Evolutionary conservation across 2,888 invertebrate genomes (phyloP), one percentile per base, ranked within the genome.

Genomic region (Agrochola macilenta): DNA sequence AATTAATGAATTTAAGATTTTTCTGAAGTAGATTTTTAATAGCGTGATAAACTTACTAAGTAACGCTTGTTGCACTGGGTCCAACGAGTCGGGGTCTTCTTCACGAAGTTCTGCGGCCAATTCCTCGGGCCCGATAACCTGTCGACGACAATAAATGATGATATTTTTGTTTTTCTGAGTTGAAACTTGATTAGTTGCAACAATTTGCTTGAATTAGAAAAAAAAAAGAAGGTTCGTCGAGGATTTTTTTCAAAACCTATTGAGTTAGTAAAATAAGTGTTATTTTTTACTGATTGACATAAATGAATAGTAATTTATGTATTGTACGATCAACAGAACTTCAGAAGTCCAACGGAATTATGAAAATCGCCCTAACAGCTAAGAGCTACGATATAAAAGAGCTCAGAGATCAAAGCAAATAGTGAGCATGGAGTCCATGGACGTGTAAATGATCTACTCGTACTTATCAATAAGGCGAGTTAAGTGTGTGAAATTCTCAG

Each of bases 61-160:
- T 81, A 96, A 88, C 5, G 96, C 95, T 84, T 92, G 91, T 76
- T 95, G 93, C 1, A 96, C 94, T 9, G 95, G 93, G 81, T 93
- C 93, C 74, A 95, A 78, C 0, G 95, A 94, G 74, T 96, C 95
- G 0, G 96, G 95, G 71, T 96, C 96, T 82, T 95, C 96, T 72
- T 94, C 94, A 0, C 95, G 93, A n/a, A 96, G 90, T 74, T 96
- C 96, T 3, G 95, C 95, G 0, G 95, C 96, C 61, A 96, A 89
- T 77, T 96, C 96, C 30, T 96, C 95, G 0, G 95, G 95, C 1
- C 96, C 96, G 60, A 96, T 96, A 23, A 96, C 95, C 96, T 96
- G 39, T 14, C 2, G n/a, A 26, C 1, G 0, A 63, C 11, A 23
- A 49, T 5, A 46, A 11, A 69, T 17, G 3, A 5, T 60, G 8